phyloP scores from a whole-genome alignment of 2,888 invertebrate species.

The Pyrgus malvae region DNA sequence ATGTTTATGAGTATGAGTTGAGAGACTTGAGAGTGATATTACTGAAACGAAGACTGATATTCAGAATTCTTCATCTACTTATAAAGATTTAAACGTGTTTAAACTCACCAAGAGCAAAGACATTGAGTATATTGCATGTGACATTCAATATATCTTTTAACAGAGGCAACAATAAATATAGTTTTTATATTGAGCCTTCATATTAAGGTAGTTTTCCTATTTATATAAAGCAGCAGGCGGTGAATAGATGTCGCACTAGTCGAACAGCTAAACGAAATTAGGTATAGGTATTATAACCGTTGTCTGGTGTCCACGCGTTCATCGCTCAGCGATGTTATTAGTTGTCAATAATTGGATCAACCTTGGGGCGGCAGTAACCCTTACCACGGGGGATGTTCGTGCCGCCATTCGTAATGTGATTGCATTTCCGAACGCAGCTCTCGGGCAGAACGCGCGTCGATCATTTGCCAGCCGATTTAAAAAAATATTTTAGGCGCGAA shows the following conservation, averaged over 20 bases:
- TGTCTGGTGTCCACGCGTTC: constrained; percentile 14
- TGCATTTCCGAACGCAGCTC: constrained; percentile 57
- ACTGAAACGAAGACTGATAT: too few relatives aligned
- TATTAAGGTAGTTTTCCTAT: neutral
- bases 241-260: constrained; percentile 2
- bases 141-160: too few relatives aligned
- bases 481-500: constrained; percentile 29
- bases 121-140: too few relatives aligned
- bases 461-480: constrained; percentile 5
- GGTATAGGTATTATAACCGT: constrained; percentile 1
- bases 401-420: constrained; percentile 51
- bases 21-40: too few relatives aligned
- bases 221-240: constrained; percentile 3
- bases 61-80: too few relatives aligned
- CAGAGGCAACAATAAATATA: too few relatives aligned
- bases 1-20: too few relatives aligned
- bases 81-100: too few relatives aligned
- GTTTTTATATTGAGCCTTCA: too few relatives aligned
- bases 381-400: constrained; percentile 53
- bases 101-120: too few relatives aligned
- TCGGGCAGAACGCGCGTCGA: constrained; percentile 37
- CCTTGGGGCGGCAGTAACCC: constrained; percentile 74
- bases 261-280: neutral
- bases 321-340: constrained; percentile 49
- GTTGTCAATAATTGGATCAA: constrained; percentile 73